Percentiles rank a stretch among this genome's conserved stretches.
These are phyloP conservation scores for Caenorhabditis sp. DNA, from an alignment of 2,888 invertebrate species.

Conservation along the genomic window DNA sequence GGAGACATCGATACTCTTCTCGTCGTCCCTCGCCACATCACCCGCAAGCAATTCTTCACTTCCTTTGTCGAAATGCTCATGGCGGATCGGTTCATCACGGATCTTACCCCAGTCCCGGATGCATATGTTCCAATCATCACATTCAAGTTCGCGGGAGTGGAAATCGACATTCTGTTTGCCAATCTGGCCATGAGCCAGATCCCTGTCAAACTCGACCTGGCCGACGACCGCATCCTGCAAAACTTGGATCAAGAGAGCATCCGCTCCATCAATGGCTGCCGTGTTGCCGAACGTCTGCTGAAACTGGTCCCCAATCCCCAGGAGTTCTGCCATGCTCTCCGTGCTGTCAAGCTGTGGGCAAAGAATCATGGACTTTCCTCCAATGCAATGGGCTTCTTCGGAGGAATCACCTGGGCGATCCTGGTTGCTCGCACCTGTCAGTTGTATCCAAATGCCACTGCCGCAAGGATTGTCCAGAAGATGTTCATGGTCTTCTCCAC, in stretches of 20 bases:
- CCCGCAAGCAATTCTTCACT: slow-evolving; percentile 94
- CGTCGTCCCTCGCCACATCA: slow-evolving; percentile 96
- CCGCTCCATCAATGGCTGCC: slow-evolving; percentile 86
- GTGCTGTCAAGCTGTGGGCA: slow-evolving; percentile 91
- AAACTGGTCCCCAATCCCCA: slow-evolving; percentile 95
- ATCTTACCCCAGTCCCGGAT: slow-evolving; percentile 92
- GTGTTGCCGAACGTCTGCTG: slow-evolving; percentile 98
- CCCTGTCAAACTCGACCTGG: slow-evolving; percentile 92
- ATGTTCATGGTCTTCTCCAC: slow-evolving; percentile 98
- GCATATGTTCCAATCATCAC: slow-evolving; percentile 99
- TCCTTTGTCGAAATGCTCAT: slow-evolving; percentile 94
- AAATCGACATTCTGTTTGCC: slow-evolving; percentile 97
- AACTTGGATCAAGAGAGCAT: slow-evolving; percentile 97
- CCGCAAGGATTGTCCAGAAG: slow-evolving; percentile 95
- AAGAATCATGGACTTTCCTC: slow-evolving; percentile 90
- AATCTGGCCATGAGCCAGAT: slow-evolving; percentile 90
- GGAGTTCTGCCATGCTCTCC: slow-evolving; percentile 93
- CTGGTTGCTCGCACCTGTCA: slow-evolving; percentile 98
- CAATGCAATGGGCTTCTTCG: slow-evolving; percentile 95
- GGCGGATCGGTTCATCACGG: slow-evolving; percentile 86
- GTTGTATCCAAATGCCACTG: slow-evolving; percentile 96
- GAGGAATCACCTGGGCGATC: slow-evolving; percentile 99
- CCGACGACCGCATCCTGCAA: slow-evolving; percentile 93
- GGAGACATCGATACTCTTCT: slow-evolving; percentile 99
- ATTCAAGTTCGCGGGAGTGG: slow-evolving; percentile 98